Evolutionary conservation across 2,113 vertebrate species (phyloP).

Genomic region (Sinocyclocheilus rhinocerous): DNA sequence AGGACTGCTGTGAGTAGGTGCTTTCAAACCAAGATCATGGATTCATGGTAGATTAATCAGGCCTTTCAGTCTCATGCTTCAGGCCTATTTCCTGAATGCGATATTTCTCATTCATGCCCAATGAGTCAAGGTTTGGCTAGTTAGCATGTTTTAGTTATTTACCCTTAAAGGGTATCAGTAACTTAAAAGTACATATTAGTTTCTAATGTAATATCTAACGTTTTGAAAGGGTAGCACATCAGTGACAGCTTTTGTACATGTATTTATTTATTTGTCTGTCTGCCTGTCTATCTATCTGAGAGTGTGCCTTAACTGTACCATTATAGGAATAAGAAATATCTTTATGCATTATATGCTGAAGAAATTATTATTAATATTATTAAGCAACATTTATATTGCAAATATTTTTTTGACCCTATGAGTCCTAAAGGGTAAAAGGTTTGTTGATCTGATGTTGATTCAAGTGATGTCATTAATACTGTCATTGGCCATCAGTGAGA

Average conservation of each 20-base stretch:
- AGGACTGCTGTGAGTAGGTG: constrained; percentile 55
- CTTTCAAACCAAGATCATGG: neutral
- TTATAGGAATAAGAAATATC: neutral
- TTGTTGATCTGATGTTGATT: neutral
- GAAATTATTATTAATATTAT: neutral
- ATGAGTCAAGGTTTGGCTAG: neutral
- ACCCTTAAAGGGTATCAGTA: no score
- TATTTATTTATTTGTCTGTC: no score
- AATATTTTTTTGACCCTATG: neutral
- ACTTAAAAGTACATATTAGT: no score
- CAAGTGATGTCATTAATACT: neutral
- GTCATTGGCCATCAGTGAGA: neutral
- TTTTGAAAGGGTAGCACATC: no score
- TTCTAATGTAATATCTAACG: no score
- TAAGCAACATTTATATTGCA: neutral
- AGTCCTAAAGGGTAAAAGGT: neutral
- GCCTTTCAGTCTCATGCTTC: neutral
- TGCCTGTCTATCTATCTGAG: no score
- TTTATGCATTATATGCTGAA: neutral
- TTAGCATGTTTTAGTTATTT: neutral
- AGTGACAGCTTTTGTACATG: no score
- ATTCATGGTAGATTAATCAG: neutral
- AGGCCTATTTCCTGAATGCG: neutral
- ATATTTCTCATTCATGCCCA: neutral
- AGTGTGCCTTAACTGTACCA: no score